These are phyloP conservation scores for Trachurus trachurus DNA, from an alignment of 2,797 vertebrate genomes.

Conservation along the genomic window DNA sequence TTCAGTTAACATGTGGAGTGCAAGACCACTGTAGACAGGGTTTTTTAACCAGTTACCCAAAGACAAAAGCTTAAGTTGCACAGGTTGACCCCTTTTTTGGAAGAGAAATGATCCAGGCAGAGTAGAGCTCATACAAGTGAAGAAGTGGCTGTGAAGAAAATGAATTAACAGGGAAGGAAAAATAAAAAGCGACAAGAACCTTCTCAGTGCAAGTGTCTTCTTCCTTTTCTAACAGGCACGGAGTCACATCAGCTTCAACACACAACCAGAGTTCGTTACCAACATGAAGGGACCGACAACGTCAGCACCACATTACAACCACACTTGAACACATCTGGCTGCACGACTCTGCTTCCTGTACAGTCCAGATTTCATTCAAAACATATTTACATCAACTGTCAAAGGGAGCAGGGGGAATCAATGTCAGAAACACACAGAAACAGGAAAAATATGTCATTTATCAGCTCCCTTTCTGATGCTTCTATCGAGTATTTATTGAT, in stretches of 20 bases:
- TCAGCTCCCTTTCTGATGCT: slow-evolving; percentile 11
- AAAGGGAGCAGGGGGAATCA: neutral
- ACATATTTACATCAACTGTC: slow-evolving; percentile 10
- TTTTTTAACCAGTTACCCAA: slow-evolving; percentile 70
- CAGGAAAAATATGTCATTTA: neutral
- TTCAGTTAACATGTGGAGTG: slow-evolving; percentile 20
- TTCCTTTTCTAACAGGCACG: slow-evolving; percentile 80
- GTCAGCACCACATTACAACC: slow-evolving; percentile 37
- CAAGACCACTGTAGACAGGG: neutral
- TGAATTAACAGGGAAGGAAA: slow-evolving; percentile 41
- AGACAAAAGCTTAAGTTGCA: slow-evolving; percentile 53
- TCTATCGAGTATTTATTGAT: slow-evolving; percentile 4
- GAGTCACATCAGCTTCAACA: slow-evolving; percentile 83
- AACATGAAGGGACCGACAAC: slow-evolving; percentile 56
- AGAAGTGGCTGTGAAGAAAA: slow-evolving; percentile 67
- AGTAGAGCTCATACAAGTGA: slow-evolving; percentile 32
- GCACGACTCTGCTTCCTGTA: slow-evolving; percentile 5
- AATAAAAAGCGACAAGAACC: slow-evolving; percentile 72
- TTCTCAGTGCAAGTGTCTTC: slow-evolving; percentile 84
- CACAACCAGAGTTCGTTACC: slow-evolving; percentile 78
- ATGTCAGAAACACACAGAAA: slow-evolving; percentile 10
- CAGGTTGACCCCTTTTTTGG: slow-evolving; percentile 33
- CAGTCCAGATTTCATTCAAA: neutral
- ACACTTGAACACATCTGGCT: slow-evolving; percentile 32
- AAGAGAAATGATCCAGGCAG: slow-evolving; percentile 48